Evolutionary conservation across 2,888 invertebrate genomes (phyloP).

Genomic region (Mythimna ferrago): DNA sequence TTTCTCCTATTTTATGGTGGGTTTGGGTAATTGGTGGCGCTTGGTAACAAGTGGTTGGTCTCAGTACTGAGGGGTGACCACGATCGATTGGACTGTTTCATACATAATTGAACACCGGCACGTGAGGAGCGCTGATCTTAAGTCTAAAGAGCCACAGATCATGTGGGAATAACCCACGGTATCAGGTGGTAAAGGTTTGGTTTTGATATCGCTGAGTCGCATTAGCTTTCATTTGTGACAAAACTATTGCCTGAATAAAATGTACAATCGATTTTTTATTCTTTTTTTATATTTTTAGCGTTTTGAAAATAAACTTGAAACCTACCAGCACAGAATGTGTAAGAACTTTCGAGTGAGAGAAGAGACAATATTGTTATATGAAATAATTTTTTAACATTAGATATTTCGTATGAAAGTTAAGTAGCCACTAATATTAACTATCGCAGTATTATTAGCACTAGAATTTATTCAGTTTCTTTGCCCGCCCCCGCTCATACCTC

Average conservation of each 20-base stretch:
- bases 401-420: background rate
- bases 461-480: background rate
- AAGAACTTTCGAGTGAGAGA: too few relatives aligned
- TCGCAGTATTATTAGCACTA: background rate
- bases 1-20: constrained; percentile 27
- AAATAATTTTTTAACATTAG: background rate
- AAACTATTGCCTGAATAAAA: background rate
- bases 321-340: too few relatives aligned
- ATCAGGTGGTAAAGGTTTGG: background rate
- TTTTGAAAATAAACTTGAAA: background rate
- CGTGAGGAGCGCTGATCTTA: constrained; percentile 34
- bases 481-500: constrained; percentile 26
- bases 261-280: background rate
- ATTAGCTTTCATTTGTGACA: background rate
- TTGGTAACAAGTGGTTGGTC: constrained; percentile 63
- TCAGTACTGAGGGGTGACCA: constrained; percentile 27
- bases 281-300: too few relatives aligned
- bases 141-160: constrained; percentile 5
- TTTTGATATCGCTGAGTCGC: background rate
- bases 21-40: constrained; percentile 41
- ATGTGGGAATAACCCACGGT: constrained; percentile 3
- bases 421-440: background rate
- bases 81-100: constrained; percentile 71
- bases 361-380: too few relatives aligned
- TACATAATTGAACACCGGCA: constrained; percentile 72